phyloP scores from a whole-genome alignment of 2,113 vertebrate genomes.

The Xerus inauris region DNA sequence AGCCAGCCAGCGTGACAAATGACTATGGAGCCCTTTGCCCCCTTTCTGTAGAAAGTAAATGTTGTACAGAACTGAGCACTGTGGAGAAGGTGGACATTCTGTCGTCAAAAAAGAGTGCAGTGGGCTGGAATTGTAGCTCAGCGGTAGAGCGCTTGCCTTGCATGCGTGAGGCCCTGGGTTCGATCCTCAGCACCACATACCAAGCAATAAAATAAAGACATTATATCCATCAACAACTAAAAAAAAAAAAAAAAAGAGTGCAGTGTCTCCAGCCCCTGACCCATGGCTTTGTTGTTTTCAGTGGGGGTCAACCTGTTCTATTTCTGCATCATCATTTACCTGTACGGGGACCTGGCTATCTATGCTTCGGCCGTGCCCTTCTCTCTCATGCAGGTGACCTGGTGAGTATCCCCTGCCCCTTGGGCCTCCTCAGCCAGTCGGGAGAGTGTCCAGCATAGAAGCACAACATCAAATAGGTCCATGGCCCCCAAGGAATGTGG shows the following conservation, averaged over 20 bases:
- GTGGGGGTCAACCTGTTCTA: conserved; percentile 99
- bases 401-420: conserved; percentile 88
- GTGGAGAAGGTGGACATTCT: neutral
- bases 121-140: too few relatives aligned
- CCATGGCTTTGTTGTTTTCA: conserved; percentile 80
- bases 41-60: neutral
- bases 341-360: conserved; percentile 98
- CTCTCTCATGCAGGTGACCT: conserved; percentile 97
- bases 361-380: conserved; percentile 97
- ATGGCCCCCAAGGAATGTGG: accelerated
- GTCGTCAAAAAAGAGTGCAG: accelerated
- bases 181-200: too few relatives aligned
- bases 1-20: neutral
- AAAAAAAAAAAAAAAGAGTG: neutral
- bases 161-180: too few relatives aligned
- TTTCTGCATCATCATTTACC: conserved; percentile 98
- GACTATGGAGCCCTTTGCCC: neutral
- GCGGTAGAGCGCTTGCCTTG: too few relatives aligned
- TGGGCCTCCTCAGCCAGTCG: accelerated
- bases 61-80: neutral
- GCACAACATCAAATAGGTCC: accelerated
- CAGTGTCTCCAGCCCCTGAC: neutral
- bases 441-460: neutral
- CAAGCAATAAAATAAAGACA: too few relatives aligned
- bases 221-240: too few relatives aligned